Conservation (phyloP, 2,888 invertebrate genomes). For the Heliothis peltigera region DNA sequence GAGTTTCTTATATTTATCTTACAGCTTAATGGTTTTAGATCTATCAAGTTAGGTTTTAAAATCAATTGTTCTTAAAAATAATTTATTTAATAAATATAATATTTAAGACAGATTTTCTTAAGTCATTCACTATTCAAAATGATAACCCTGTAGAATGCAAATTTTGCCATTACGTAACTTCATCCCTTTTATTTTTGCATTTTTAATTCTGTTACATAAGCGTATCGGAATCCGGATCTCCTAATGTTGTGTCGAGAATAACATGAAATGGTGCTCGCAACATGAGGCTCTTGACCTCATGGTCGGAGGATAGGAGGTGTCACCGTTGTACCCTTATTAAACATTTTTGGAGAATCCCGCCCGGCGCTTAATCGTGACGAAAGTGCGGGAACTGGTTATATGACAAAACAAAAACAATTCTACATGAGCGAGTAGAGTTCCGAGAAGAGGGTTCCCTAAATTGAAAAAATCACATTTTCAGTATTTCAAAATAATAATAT, state of each 20-base stretch:
- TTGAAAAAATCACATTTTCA: no score
- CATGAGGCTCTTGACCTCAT: conserved; percentile 49
- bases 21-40: no score
- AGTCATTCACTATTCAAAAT: no score
- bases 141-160: not conserved
- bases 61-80: no score
- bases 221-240: conserved; percentile 22
- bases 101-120: no score
- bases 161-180: not conserved
- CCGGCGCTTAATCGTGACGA: conserved; percentile 20
- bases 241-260: conserved; percentile 32
- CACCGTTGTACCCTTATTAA: conserved; percentile 25
- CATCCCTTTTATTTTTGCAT: not conserved
- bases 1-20: no score
- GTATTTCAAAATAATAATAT: no score
- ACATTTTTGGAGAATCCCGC: conserved; percentile 14
- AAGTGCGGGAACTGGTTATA: conserved; percentile 34
- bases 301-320: conserved; percentile 18
- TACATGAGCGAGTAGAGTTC: not conserved
- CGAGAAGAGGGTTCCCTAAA: no score
- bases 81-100: no score
- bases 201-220: not conserved
- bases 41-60: no score
- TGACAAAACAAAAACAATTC: conserved; percentile 11
- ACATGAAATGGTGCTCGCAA: conserved; percentile 30